Percentiles rank a stretch among this genome's conserved stretches.
phyloP scores from a whole-genome alignment of 1,140 invertebrate species.

The Drosophila auraria region DNA sequence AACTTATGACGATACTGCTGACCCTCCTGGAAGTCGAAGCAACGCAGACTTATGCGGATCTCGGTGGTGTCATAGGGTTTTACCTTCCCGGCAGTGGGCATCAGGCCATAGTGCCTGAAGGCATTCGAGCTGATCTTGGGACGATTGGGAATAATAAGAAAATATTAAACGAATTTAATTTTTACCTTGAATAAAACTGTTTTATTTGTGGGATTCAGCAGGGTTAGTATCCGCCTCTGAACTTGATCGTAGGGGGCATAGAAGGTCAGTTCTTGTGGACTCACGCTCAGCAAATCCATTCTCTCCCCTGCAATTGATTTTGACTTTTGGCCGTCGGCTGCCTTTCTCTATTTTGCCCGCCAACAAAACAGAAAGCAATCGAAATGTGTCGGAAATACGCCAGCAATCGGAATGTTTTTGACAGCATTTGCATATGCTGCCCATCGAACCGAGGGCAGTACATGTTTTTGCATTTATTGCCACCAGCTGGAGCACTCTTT shows the following conservation, averaged over 20 bases:
- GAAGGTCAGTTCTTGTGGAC: constrained; percentile 45
- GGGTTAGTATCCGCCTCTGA: constrained; percentile 45
- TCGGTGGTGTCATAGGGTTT: constrained; percentile 38
- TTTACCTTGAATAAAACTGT: constrained; percentile 50
- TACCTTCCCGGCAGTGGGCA: constrained; percentile 30
- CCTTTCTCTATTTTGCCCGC: constrained; percentile 8
- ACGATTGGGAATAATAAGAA: not conserved
- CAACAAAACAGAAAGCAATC: constrained; percentile 14
- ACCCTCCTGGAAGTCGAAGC: constrained; percentile 21
- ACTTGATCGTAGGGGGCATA: constrained; percentile 53
- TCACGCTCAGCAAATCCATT: constrained; percentile 34
- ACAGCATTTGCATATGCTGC: constrained; percentile 65
- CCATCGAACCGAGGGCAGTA: constrained; percentile 21
- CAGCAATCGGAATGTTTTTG: constrained; percentile 51
- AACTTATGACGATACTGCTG: constrained; percentile 34
- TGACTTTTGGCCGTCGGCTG: constrained; percentile 9
- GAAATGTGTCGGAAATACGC: constrained; percentile 56
- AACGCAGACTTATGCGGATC: constrained; percentile 19
- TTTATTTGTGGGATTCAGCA: constrained; percentile 38
- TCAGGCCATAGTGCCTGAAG: constrained; percentile 17
- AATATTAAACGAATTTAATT: too few relatives aligned
- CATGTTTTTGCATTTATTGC: constrained; percentile 55
- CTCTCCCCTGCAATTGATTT: constrained; percentile 35
- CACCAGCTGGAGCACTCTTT: constrained; percentile 7
- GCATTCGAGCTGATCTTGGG: constrained; percentile 36